A percentile compares a stretch with the other conserved stretches of the same genome.
Conservation (phyloP, 2,888 invertebrate genomes). For the Pheosia tremula region DNA sequence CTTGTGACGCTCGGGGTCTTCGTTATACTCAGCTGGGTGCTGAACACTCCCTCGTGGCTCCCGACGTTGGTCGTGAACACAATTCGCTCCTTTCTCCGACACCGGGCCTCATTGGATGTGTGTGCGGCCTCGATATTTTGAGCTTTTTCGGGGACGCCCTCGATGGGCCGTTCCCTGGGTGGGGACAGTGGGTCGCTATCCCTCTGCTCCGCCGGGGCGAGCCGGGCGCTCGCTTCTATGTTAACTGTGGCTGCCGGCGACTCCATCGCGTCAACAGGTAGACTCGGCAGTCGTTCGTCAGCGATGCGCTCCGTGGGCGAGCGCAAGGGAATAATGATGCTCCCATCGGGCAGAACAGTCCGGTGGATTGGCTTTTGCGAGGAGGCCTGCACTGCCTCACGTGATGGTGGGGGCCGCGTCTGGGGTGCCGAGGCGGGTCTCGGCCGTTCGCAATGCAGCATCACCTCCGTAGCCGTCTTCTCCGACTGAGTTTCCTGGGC, state of each 20-base stretch:
- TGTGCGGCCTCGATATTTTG: slow-evolving; percentile 12
- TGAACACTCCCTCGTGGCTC: slow-evolving; percentile 88
- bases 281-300: slow-evolving; percentile 31
- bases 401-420: slow-evolving; percentile 49
- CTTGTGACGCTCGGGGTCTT: slow-evolving; percentile 87
- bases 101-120: slow-evolving; percentile 34
- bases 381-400: slow-evolving; percentile 56
- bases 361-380: slow-evolving; percentile 62
- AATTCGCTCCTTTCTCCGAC: slow-evolving; percentile 71
- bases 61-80: slow-evolving; percentile 88
- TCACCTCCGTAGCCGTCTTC: slow-evolving; percentile 15
- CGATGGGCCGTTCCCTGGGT: slow-evolving; percentile 2
- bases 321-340: slow-evolving; percentile 82
- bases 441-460: slow-evolving; percentile 36
- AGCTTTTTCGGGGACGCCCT: slow-evolving; percentile 7
- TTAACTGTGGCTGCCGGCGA: slow-evolving; percentile 11
- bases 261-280: slow-evolving; percentile 8
- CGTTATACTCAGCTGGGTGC: slow-evolving; percentile 86
- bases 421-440: slow-evolving; percentile 49
- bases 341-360: slow-evolving; percentile 82
- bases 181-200: slow-evolving; percentile 7
- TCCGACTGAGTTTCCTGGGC: slow-evolving; percentile 35
- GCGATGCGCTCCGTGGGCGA: slow-evolving; percentile 71
- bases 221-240: slow-evolving; percentile 16
- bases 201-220: neutral